Conservation (phyloP, 2,888 invertebrate species). For the Ophion slaviceki region DNA sequence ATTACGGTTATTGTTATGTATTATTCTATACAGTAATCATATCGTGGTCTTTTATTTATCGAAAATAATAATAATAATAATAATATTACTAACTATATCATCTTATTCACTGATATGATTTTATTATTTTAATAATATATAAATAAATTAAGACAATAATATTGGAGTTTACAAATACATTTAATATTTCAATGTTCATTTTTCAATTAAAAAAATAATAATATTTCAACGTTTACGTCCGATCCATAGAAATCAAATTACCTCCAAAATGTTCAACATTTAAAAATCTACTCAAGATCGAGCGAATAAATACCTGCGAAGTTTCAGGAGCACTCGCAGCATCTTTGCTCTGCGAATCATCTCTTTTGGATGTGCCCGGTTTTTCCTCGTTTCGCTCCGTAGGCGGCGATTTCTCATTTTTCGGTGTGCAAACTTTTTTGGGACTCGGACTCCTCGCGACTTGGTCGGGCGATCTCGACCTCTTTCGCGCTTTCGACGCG, state of each 20-base stretch:
- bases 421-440: slow-evolving; percentile 43
- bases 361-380: background rate
- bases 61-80: too few relatives aligned
- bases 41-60: too few relatives aligned
- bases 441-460: slow-evolving; percentile 29
- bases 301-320: slow-evolving; percentile 10
- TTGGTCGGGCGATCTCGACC: slow-evolving; percentile 48
- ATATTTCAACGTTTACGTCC: too few relatives aligned
- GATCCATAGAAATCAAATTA: background rate
- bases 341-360: background rate
- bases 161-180: too few relatives aligned
- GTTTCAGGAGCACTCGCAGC: background rate
- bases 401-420: slow-evolving; percentile 45
- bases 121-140: background rate
- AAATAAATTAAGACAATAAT: too few relatives aligned
- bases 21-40: too few relatives aligned
- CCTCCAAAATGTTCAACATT: too few relatives aligned
- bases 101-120: background rate
- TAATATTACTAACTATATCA: background rate
- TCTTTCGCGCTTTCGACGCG: slow-evolving; percentile 37
- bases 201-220: too few relatives aligned
- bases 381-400: slow-evolving; percentile 25
- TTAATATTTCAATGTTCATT: too few relatives aligned
- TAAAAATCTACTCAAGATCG: too few relatives aligned
- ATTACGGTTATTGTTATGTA: too few relatives aligned